A percentile compares a stretch with the other conserved stretches of the same genome.
phyloP scores from a whole-genome alignment of 1,140 invertebrate genomes.

The Ptiloglossa arizonensis region DNA sequence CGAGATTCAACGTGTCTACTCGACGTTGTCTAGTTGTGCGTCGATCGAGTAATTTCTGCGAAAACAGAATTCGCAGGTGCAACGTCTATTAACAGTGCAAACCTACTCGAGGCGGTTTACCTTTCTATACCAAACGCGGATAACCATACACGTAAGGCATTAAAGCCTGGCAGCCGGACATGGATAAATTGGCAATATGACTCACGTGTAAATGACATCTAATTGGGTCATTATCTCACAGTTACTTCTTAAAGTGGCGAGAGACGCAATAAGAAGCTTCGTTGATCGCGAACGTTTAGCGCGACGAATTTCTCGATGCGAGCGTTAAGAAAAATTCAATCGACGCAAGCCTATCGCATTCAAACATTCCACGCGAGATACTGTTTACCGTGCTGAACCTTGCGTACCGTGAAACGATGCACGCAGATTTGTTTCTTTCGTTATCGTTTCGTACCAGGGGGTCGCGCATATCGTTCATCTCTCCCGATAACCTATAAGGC shows the following conservation, averaged over 20 bases:
- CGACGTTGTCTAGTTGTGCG: no score
- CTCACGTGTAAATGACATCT: constrained; percentile 75
- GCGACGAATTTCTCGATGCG: background rate
- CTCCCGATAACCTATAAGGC: background rate
- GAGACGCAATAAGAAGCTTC: constrained; percentile 45
- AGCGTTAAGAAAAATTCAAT: constrained; percentile 3
- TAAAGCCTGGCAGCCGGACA: constrained; percentile 67
- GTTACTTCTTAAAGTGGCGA: constrained; percentile 58
- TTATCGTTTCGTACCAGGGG: background rate
- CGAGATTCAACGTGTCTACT: background rate
- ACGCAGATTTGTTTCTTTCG: background rate
- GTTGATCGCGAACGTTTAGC: constrained; percentile 9
- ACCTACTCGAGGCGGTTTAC: constrained; percentile 24
- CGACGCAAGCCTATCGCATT: background rate
- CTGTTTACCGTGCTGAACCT: background rate
- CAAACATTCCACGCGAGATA: background rate
- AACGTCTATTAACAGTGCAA: background rate
- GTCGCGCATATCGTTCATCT: constrained; percentile 6
- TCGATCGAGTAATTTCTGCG: background rate
- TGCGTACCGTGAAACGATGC: background rate
- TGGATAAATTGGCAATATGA: constrained; percentile 72
- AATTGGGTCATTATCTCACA: constrained; percentile 75
- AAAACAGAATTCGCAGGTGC: background rate
- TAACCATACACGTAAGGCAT: constrained; percentile 52
- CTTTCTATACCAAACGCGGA: constrained; percentile 63